phyloP scores from a whole-genome alignment of 2,113 vertebrate species.

The Cephalopterus ornatus region DNA sequence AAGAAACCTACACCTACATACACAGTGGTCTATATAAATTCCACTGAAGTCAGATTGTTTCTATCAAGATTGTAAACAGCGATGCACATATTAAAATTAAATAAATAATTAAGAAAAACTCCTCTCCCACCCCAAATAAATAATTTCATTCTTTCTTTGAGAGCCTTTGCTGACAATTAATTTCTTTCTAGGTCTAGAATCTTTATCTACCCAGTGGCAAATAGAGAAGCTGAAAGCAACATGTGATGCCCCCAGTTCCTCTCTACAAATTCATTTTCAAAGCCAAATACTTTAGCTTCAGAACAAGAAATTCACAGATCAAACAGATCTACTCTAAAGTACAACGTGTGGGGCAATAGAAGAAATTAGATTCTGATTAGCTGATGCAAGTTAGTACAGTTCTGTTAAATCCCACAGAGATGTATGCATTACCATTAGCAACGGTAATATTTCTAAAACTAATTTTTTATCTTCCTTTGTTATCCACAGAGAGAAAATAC shows the following conservation, averaged over 20 bases:
- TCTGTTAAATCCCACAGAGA: not conserved
- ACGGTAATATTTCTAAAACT: not conserved
- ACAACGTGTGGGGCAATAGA: not conserved
- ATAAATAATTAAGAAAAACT: not conserved
- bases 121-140: rapidly evolving
- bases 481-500: not conserved
- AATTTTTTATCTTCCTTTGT: not conserved
- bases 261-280: not conserved
- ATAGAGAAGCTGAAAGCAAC: not conserved
- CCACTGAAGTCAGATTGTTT: not conserved
- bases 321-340: not conserved
- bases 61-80: not conserved
- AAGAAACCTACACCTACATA: not conserved
- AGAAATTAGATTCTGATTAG: not conserved
- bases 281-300: not conserved
- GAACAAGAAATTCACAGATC: not conserved
- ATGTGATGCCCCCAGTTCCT: not conserved
- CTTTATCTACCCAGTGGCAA: not conserved
- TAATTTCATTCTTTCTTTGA: not conserved
- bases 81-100: not conserved
- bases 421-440: not conserved
- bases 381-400: not conserved
- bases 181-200: not conserved
- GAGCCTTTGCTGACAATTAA: not conserved
- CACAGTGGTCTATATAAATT: not conserved